Base-by-base conservation (phyloP, 2,113 vertebrate species). In the Ctenodactylus gundi region DNA sequence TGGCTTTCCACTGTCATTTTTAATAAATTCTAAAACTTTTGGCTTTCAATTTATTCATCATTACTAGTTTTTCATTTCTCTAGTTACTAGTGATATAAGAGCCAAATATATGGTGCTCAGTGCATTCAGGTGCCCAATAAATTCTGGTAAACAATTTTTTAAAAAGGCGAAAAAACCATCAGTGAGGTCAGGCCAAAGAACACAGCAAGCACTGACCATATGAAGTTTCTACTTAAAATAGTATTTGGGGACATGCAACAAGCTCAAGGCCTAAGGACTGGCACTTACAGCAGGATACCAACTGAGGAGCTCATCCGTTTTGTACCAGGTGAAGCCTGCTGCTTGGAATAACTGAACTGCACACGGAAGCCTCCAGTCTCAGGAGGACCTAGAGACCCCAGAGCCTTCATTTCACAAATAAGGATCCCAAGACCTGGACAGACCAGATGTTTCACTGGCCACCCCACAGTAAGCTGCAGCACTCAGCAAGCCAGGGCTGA, bases 11-110 rank as follows among this genome's bases (percentile, higher is more conserved):
- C 31, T 58, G 36, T 58, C 78, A 31, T 81, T 92, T 89, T 53
- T 27, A 53, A 7, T 91, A 83, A 46, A 87, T 78, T 94, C 60
- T 80, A 51, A 86, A 93, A 87, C 25, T 44, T 84, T 39, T 64
- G 27, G 58, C 65, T 53, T 55, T 46, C 55, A 76, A 77, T 39
- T 0, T 83, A n/a, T 34, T 36, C 46, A 95, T 57, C 34, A 13
- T 46, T 34, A 53, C 21, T 41, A 11, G 46, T 58, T 49, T 82
- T 65, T 44, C 9, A 83, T 4, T 57, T 64, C 65, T 78, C 46
- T 23, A 73, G n/a, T 25, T 49, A 36, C 68, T 51, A 27, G 62
- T 58, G 58, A 86, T 41, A 31, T 13, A 27, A 57, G 34, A 85
- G 20, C 21, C 60, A 60, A 70, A 60, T 0, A 36, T 29, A 60